Percentiles rank a stretch among this genome's conserved stretches.
Evolutionary conservation across 2,888 invertebrate species (phyloP).

Genomic region (Mechanitis messenoides): DNA sequence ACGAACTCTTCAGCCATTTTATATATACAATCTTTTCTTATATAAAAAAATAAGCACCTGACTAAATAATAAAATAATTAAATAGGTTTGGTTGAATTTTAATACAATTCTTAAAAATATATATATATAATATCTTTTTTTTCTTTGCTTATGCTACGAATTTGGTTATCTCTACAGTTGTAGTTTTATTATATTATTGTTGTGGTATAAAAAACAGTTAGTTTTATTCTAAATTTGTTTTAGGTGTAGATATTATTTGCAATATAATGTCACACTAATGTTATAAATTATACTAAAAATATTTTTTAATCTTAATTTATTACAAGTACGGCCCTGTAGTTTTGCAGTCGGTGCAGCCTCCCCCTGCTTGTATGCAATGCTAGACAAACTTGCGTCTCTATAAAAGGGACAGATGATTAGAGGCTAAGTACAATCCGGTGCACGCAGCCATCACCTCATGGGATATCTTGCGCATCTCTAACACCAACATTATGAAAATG

Average conservation of each 20-base stretch:
- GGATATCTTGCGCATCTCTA: constrained; percentile 44
- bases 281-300: neutral
- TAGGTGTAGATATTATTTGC: too few species aligned
- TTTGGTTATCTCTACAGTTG: too few species aligned
- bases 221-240: too few species aligned
- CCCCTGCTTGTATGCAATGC: constrained; percentile 64
- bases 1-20: constrained; percentile 33
- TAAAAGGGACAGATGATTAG: constrained; percentile 75
- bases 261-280: neutral
- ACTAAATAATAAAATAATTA: neutral
- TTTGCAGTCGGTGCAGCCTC: constrained; percentile 59
- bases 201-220: too few species aligned
- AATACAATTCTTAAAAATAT: too few species aligned
- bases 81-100: too few species aligned
- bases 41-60: neutral
- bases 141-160: too few species aligned
- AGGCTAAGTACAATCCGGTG: constrained; percentile 67
- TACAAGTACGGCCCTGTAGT: constrained; percentile 53
- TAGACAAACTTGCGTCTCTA: constrained; percentile 73
- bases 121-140: too few species aligned
- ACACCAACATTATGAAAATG: constrained; percentile 44
- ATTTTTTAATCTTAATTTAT: constrained; percentile 2
- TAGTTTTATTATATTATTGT: too few species aligned
- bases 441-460: constrained; percentile 57
- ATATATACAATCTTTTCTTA: neutral